Evolutionary conservation across 1,140 invertebrate genomes (phyloP).

Genomic region (Hyles euphorbiae): DNA sequence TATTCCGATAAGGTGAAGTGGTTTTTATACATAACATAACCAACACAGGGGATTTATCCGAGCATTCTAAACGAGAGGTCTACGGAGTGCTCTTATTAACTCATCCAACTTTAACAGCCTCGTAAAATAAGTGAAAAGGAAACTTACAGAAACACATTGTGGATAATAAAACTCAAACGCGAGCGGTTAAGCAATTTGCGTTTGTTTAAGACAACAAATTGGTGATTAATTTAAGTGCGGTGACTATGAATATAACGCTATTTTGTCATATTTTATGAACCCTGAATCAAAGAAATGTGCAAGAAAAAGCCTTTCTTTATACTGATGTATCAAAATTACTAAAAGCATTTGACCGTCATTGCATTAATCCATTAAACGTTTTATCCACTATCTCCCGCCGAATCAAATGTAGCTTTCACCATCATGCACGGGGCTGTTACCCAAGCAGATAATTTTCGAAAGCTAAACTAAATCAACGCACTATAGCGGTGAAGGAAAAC

Average conservation of each 20-base stretch:
- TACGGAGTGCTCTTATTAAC: slow-evolving; percentile 20
- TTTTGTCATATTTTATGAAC: no score
- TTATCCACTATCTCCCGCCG: no score
- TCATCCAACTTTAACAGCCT: slow-evolving; percentile 28
- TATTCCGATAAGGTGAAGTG: not conserved
- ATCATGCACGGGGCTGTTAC: no score
- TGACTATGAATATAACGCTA: not conserved
- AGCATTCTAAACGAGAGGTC: slow-evolving; percentile 8
- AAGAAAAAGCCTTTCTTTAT: no score
- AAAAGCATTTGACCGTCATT: no score
- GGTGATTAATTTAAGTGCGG: not conserved
- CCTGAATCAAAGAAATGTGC: no score
- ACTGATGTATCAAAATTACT: no score
- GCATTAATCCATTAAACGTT: no score
- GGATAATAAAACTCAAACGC: slow-evolving; percentile 12
- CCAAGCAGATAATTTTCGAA: no score
- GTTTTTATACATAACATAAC: not conserved
- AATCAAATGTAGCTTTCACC: no score
- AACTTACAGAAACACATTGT: slow-evolving; percentile 15
- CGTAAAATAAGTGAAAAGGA: slow-evolving; percentile 28
- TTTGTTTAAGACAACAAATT: not conserved
- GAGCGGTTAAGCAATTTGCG: not conserved
- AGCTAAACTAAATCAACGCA: no score
- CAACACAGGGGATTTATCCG: not conserved
- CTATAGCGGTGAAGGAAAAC: no score